Conservation (phyloP, 92 coral and sea anemone genomes). For the Muricea muricata region DNA sequence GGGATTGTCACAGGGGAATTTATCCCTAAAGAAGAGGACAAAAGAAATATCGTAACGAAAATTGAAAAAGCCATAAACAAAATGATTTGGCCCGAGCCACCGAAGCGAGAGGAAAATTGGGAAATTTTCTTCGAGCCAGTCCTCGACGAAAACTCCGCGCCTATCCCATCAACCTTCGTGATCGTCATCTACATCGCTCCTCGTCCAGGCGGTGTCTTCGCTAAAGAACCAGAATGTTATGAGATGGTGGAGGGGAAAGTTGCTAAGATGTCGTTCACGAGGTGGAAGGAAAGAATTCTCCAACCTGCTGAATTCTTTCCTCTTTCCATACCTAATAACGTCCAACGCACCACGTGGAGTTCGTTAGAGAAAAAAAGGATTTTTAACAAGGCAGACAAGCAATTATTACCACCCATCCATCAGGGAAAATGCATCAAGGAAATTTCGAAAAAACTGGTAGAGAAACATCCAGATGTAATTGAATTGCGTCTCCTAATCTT, state of each 20-base stretch:
- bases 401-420: too few species aligned
- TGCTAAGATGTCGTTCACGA: constrained; percentile 28
- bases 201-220: background rate
- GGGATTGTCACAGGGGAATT: constrained; percentile 45
- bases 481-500: too few species aligned
- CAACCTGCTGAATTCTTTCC: too few species aligned
- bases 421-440: too few species aligned
- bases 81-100: constrained; percentile 50
- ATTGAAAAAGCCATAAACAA: constrained; percentile 13
- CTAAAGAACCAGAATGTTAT: constrained; percentile 3
- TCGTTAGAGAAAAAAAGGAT: too few species aligned
- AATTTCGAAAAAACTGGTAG: too few species aligned
- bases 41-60: background rate
- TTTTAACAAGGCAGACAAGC: too few species aligned
- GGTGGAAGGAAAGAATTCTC: constrained; percentile 23
- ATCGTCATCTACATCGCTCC: background rate
- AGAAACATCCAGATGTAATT: too few species aligned
- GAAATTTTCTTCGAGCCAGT: background rate
- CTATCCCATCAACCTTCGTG: background rate
- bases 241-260: constrained; percentile 18
- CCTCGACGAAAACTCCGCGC: background rate
- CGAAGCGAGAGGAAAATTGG: constrained; percentile 21
- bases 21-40: constrained; percentile 14
- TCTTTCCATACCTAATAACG: too few species aligned
- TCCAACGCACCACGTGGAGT: too few species aligned